Percentiles rank a stretch among this genome's conserved stretches.
These are phyloP conservation scores for Ypsolopha sequella DNA, from an alignment of 2,888 invertebrate genomes.

Conservation along the genomic window DNA sequence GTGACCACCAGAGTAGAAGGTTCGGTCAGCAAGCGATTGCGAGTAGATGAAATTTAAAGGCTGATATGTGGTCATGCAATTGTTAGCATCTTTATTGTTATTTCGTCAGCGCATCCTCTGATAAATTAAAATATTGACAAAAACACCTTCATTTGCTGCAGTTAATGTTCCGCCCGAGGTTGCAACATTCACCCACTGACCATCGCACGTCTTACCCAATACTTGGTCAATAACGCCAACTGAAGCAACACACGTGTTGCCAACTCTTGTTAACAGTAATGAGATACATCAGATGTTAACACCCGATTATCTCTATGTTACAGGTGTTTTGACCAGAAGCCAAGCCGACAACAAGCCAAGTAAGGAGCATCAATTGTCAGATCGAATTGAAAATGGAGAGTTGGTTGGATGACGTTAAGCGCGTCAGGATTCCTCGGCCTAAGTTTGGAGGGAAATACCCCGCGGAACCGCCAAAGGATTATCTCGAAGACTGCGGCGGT, in stretches of 20 bases:
- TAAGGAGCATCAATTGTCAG: background rate
- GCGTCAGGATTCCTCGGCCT: conserved; percentile 86
- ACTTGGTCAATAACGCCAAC: conserved; percentile 26
- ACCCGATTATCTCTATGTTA: background rate
- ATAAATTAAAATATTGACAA: conserved; percentile 1
- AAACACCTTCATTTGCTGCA: conserved; percentile 1
- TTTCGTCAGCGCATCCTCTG: background rate
- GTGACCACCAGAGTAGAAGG: no score
- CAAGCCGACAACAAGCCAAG: background rate
- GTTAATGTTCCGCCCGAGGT: background rate
- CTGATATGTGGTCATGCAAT: no score
- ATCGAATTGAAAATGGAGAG: conserved; percentile 75
- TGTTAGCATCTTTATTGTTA: background rate
- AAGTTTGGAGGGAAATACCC: conserved; percentile 81
- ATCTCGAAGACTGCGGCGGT: conserved; percentile 75
- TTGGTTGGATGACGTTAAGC: conserved; percentile 87
- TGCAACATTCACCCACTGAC: conserved; percentile 20
- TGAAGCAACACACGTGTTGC: conserved; percentile 26
- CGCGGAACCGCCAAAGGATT: conserved; percentile 83
- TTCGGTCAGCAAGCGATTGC: no score
- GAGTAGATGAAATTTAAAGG: no score
- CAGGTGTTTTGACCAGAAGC: background rate
- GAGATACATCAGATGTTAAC: conserved; percentile 1
- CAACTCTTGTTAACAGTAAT: conserved; percentile 16
- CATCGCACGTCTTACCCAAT: conserved; percentile 39